Evolutionary conservation across 92 coral and sea anemone genomes (phyloP), one percentile per base, ranked within the genome.

Genomic region (Actinostola sp.): DNA sequence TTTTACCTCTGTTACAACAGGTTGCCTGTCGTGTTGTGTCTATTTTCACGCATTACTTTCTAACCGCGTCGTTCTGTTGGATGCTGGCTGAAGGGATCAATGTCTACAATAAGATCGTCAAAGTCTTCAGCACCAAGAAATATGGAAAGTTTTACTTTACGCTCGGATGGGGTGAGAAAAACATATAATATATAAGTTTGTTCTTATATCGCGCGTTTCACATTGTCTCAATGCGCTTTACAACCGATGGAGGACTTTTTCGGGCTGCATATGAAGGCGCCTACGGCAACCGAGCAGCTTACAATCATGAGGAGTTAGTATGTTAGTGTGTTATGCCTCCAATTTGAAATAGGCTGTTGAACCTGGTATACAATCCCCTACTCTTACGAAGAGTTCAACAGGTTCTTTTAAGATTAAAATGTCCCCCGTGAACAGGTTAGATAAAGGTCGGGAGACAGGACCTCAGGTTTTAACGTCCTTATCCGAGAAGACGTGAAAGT

Each of bases 11-110:
- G 28, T 16, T 73, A 15, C 21, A 24, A 8, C 66, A 91, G 97
- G 74, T 81, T 41, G 83, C 92, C 26, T 91, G 97, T 62, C 84
- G 92, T 29, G 77, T 84, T 30, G 80, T 80, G 38, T 83, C 97
- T 49, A 71, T 91, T 56, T 75, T 78, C 60, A 91, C 97, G 4
- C 92, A 91, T 32, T 91, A 91, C 67, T 91, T 91, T 70, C 83
- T 91, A 26, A 83, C 87, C 21, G 89, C 97, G 0, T 91, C 97
- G 3, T 91, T 91, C 69, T 87, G 97, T 31, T 91, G 97, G 97
- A 91, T 91, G 97, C 60, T 91, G 63, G 92, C 84, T 15, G 97
- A 91, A 61, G 97, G 97, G 38, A 87, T 91, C 78, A 89, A 91
- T n/a, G 88, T 91, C 16, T 91, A 91, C 84, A 87, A 80, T 85